Conservation (phyloP, 2,888 invertebrate genomes). For the Aphidius colemani region DNA sequence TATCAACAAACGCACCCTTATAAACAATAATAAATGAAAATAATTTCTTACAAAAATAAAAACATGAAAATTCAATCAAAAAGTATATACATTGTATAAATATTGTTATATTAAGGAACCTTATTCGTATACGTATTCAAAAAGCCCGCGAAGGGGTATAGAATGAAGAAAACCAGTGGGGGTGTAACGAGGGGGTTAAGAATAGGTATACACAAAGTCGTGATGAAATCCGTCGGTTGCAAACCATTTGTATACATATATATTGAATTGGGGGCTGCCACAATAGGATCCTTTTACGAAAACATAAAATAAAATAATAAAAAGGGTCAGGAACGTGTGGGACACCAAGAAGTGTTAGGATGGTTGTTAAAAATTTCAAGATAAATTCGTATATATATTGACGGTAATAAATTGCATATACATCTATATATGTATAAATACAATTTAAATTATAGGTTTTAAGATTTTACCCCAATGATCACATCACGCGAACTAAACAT, state of each 20-base stretch:
- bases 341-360: not conserved
- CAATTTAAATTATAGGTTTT: conserved; percentile 17
- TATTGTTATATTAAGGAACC: too few species aligned
- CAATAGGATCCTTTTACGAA: conserved; percentile 15
- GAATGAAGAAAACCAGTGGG: not conserved
- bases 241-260: conserved; percentile 1
- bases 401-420: conserved; percentile 44
- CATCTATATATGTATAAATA: too few species aligned
- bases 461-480: conserved; percentile 17
- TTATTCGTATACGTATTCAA: not conserved
- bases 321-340: not conserved
- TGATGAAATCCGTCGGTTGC: conserved; percentile 20
- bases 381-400: conserved; percentile 13
- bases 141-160: not conserved
- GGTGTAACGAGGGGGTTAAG: too few species aligned
- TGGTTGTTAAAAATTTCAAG: conserved; percentile 2
- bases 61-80: too few species aligned
- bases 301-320: conserved; percentile 1
- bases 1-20: too few species aligned
- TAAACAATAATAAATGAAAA: too few species aligned
- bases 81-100: too few species aligned
- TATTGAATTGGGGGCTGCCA: conserved; percentile 6
- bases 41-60: too few species aligned
- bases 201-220: not conserved
- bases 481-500: conserved; percentile 50